Base-by-base conservation (phyloP, 2,113 vertebrate species). In the human region DNA sequence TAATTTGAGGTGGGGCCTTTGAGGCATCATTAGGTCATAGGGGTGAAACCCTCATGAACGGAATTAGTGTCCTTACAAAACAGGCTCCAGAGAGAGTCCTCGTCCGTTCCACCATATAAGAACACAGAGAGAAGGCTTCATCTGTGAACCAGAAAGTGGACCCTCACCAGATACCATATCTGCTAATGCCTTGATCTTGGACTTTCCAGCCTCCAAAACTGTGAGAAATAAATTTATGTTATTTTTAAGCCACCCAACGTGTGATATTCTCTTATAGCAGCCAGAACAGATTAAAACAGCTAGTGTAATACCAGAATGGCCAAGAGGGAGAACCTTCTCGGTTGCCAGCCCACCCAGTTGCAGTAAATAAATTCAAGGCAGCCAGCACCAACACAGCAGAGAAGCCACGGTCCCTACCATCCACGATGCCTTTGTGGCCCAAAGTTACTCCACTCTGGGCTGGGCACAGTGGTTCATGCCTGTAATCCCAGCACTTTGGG, bases 371-470 rank as follows among this genome's bases (percentile, higher is more conserved):
- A 89, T 59, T 59, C 59, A 73, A 1, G 3, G n/a, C 20, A 82
- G 43, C 17, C 22, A 10, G 38, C 3, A 50, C 7, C 57, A 38
- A 38, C 50, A 68, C 40, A 35, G 38, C 57, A 45, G 16, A 73
- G 25, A 70, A 43, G 30, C 25, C 43, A 17, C 0, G 1, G 8
- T 40, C 20, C 27, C 43, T 38, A 18, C 8, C 1, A n/a, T 8
- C 38, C 12, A 22, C 1, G 1, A 12, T 27, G 43, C 2, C 22
- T 80, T 12, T 1, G 13, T 50, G 57, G 27, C 55, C 75, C 10
- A 4, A 20, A 57, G 48, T 57, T 43, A 52, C 8, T 38, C 52
- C 48, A n/a, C 25, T 30, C 52, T 55, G 52, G 52, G 52, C 52
- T 20, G 6, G 52, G 52, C 52, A 55, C 17, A 55, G 52, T 55